Base-by-base conservation (phyloP, 2,888 invertebrate species). In the Lepidochitona cinerea region DNA sequence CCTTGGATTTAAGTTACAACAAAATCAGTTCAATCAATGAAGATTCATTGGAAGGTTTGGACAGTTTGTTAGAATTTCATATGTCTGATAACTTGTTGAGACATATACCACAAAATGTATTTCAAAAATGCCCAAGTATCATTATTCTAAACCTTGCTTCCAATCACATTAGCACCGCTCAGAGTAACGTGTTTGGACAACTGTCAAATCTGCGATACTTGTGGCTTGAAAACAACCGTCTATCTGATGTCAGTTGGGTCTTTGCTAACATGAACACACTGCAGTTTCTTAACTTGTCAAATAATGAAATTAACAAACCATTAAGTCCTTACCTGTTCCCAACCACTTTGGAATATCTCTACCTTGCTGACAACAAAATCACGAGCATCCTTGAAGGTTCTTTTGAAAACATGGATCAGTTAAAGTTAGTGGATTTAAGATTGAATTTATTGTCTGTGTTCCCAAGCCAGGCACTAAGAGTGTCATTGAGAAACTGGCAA, bases 1-100 rank as follows among this genome's bases (percentile, higher is more conserved):
- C 66, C n/a, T 14, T 66, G n/a, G 66, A 66, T 33, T 2, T 66
- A 12, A 66, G 66, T 66, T 18, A 66, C 35, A 66, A 66, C 35
- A 37, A n/a, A 26, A 36, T 66, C 2, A 18, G 2, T 9, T 36
- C 35, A 1, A 33, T 66, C 9, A 1, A 2, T 3, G 2, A 12
- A 3, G 36, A 5, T 7, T 37, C 35, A 37, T 66, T 66, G 3
- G 66, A 35, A 9, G 66, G 37, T 3, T 36, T 66, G 36, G 66
- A 66, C 35, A 66, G 37, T 66, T 36, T 66, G 66, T 37, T 36
- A 33, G n/a, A 36, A n/a, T 26, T 66, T 14, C 35, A 66, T 36
- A 36, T 66, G 35, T 66, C 66, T 18, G 1, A n/a, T 18, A 66
- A 66, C 37, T 14, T 3, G 18, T 26, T 66, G 14, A 32, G 14